Evolutionary conservation across 2,888 invertebrate genomes (phyloP).

Genomic region (Conchocele bisecta): DNA sequence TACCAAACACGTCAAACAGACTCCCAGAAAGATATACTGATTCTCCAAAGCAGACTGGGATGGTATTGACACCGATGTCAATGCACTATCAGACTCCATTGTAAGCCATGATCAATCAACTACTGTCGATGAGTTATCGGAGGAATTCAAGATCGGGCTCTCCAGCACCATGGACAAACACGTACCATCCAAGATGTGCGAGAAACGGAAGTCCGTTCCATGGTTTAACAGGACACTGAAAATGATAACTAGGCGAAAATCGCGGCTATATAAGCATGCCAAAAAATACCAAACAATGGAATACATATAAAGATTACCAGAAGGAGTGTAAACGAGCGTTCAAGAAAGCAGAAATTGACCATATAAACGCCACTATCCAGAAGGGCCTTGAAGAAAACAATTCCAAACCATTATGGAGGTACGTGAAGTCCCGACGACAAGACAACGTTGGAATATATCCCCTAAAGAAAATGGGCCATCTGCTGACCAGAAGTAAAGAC

Average conservation of each 20-base stretch:
- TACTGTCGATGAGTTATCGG: constrained; percentile 3
- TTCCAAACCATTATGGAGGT: constrained; percentile 52
- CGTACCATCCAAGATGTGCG: constrained; percentile 17
- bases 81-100: background rate
- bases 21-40: background rate
- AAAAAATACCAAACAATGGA: constrained; percentile 31
- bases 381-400: constrained; percentile 44
- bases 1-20: constrained; percentile 14
- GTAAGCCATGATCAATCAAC: too few species aligned
- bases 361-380: constrained; percentile 16
- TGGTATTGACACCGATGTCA: background rate
- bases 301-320: constrained; percentile 18
- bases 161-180: constrained; percentile 3
- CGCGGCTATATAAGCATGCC: constrained; percentile 24
- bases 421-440: constrained; percentile 43
- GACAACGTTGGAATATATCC: constrained; percentile 42
- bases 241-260: constrained; percentile 23
- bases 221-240: constrained; percentile 35
- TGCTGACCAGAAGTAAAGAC: constrained; percentile 30
- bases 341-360: constrained; percentile 31
- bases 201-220: constrained; percentile 7
- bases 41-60: constrained; percentile 30
- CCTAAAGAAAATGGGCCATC: constrained; percentile 39
- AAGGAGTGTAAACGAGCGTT: constrained; percentile 36
- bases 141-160: background rate